A percentile compares a stretch with the other conserved stretches of the same genome.
phyloP scores from a whole-genome alignment of 2,113 vertebrate genomes.

The Elephantulus edwardii region DNA sequence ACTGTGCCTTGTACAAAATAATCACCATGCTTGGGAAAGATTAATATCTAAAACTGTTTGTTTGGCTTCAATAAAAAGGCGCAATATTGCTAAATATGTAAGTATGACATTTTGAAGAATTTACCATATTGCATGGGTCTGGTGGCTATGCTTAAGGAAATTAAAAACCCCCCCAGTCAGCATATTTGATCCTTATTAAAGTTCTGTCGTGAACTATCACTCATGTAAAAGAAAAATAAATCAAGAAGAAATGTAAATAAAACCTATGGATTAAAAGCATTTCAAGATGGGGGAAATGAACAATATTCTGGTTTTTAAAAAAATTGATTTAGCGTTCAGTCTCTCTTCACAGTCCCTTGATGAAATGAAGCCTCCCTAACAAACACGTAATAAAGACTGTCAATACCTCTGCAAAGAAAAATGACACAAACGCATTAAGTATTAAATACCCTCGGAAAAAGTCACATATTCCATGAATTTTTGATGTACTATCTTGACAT shows the following conservation, averaged over 20 bases:
- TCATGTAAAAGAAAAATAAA: slow-evolving; percentile 78
- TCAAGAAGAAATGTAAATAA: slow-evolving; percentile 78
- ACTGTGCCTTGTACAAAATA: slow-evolving; percentile 52
- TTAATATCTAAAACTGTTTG: slow-evolving; percentile 76
- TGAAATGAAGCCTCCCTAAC: slow-evolving; percentile 89
- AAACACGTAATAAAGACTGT: slow-evolving; percentile 92
- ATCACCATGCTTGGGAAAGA: slow-evolving; percentile 72
- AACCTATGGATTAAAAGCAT: slow-evolving; percentile 77
- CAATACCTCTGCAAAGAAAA: slow-evolving; percentile 90
- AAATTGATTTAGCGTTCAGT: slow-evolving; percentile 87
- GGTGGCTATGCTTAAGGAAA: slow-evolving; percentile 78
- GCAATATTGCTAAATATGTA: slow-evolving; percentile 72
- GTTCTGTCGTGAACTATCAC: slow-evolving; percentile 76
- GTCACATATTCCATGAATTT: slow-evolving; percentile 91
- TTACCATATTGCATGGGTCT: slow-evolving; percentile 65
- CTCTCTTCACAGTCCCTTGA: slow-evolving; percentile 87
- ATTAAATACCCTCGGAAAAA: slow-evolving; percentile 91
- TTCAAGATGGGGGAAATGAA: slow-evolving; percentile 81
- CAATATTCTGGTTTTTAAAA: slow-evolving; percentile 85
- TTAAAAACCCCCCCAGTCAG: slow-evolving; percentile 78
- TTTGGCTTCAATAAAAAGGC: slow-evolving; percentile 79
- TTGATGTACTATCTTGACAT: slow-evolving; percentile 93
- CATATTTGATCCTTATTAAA: slow-evolving; percentile 78
- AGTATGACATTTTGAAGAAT: slow-evolving; percentile 81
- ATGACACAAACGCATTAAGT: slow-evolving; percentile 92